These are phyloP conservation scores for Sclerurus mexicanus DNA, from an alignment of 2,113 vertebrate genomes.

Conservation along the genomic window DNA sequence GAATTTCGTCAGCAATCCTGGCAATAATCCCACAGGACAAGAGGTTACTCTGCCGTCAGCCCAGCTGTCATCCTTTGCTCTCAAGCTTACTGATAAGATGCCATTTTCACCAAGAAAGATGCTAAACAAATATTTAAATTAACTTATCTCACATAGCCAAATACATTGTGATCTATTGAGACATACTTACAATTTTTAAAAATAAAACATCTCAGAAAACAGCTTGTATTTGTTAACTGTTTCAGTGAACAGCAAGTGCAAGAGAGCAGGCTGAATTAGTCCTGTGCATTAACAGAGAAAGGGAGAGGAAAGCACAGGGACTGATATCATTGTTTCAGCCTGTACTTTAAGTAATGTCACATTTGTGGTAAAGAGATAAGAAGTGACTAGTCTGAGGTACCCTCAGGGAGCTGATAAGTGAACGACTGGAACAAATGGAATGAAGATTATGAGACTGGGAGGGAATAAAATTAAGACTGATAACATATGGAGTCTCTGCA, in stretches of 20 bases:
- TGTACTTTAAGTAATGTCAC: neutral
- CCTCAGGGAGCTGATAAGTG: neutral
- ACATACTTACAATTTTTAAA: neutral
- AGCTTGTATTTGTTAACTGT: constrained; percentile 6
- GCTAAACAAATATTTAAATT: neutral
- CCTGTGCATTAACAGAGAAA: neutral
- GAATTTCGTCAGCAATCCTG: neutral
- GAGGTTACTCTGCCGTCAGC: neutral
- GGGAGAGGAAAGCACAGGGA: neutral
- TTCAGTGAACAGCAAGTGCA: neutral
- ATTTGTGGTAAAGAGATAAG: neutral
- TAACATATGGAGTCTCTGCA: neutral
- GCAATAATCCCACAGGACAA: neutral
- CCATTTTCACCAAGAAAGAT: neutral
- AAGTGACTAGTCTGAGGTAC: neutral
- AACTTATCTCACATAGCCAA: neutral
- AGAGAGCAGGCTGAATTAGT: neutral
- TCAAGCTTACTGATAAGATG: neutral
- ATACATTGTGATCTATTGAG: neutral
- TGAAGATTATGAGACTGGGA: neutral
- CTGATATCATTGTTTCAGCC: neutral
- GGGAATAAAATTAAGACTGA: neutral
- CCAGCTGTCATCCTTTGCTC: neutral
- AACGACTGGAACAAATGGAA: constrained; percentile 4
- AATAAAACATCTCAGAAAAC: neutral